Base-by-base conservation (phyloP, 1,140 invertebrate genomes). In the Lasaia peninsularis region DNA sequence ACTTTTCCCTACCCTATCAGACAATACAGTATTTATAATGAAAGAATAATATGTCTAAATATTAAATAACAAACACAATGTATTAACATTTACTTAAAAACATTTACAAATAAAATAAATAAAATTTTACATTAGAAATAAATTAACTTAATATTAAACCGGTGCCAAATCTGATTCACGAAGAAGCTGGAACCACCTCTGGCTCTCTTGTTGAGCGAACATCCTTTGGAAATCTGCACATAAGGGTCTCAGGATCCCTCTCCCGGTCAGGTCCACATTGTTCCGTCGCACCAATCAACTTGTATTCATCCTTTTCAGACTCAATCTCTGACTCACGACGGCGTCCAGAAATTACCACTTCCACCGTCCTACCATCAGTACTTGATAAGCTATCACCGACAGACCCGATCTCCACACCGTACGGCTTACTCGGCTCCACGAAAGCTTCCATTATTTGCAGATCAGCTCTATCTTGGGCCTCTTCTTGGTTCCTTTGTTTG, bases 251-350 rank as follows among this genome's bases (percentile, higher is more conserved):
- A 33, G 90, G 86, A 65, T 93, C 92, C 21, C 92, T 81, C 49
- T 81, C 82, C 20, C 89, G 79, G 35, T 90, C 92, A 0, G 92
- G 92, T 10, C 91, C 92, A 71, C 92, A 93, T 64, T 92, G 91
- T 32, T 92, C 92, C 48, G 84, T 77, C 0, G 91, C 91, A 10
- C 92, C 92, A 11, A 92, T 71, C 1, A 93, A 74, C 53, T 90
- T 85, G 40, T 90, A 72, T 63, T 83, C 79, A 12, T 86, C 79
- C 1, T 61, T 65, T 9, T 75, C 65, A 11, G 60, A 56, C n/a
- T 60, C 51, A 4, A 57, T 48, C 6, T 80, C 78, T 5, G 63
- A 35, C n/a, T 75, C 75, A 2, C 69, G 70, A 3, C 79, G 65
- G 10, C 81, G 65, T 4, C 78, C 79, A 5, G 80, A 68, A 18